A percentile compares a stretch with the other conserved stretches of the same genome.
phyloP scores from a whole-genome alignment of 2,888 invertebrate species.

The Candidula unifasciata region DNA sequence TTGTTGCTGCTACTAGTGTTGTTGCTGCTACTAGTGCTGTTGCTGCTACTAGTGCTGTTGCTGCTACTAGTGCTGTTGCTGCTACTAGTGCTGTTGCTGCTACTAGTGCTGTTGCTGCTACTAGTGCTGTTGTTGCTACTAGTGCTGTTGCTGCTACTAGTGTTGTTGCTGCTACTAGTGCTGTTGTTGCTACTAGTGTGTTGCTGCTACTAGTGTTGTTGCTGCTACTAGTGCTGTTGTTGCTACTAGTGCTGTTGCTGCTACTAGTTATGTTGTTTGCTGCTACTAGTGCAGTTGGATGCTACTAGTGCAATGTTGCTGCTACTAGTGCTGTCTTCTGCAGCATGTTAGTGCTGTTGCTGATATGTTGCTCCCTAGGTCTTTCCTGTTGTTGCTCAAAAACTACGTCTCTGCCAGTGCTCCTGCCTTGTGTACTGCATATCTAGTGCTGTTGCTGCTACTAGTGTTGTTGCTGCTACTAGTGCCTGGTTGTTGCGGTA shows the following conservation, averaged over 20 bases:
- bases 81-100: background rate
- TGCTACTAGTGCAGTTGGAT: background rate
- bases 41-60: background rate
- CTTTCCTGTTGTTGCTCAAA: no score
- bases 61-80: conserved; percentile 11
- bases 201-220: no score
- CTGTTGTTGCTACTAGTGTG: background rate
- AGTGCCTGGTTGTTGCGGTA: no score
- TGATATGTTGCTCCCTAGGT: no score
- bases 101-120: conserved; percentile 18
- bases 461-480: no score
- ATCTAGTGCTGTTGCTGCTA: no score
- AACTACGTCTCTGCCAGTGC: no score
- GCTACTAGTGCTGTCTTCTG: no score
- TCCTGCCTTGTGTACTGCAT: no score
- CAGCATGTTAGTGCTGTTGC: no score
- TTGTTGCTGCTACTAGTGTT: background rate
- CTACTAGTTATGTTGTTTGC: background rate
- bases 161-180: background rate
- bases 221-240: background rate
- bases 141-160: conserved; percentile 14
- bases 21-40: background rate
- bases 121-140: conserved; percentile 9
- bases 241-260: background rate
- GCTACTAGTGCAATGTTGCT: no score